phyloP scores from a whole-genome alignment of 2,113 vertebrate species.

The Ctenomys sociabilis region DNA sequence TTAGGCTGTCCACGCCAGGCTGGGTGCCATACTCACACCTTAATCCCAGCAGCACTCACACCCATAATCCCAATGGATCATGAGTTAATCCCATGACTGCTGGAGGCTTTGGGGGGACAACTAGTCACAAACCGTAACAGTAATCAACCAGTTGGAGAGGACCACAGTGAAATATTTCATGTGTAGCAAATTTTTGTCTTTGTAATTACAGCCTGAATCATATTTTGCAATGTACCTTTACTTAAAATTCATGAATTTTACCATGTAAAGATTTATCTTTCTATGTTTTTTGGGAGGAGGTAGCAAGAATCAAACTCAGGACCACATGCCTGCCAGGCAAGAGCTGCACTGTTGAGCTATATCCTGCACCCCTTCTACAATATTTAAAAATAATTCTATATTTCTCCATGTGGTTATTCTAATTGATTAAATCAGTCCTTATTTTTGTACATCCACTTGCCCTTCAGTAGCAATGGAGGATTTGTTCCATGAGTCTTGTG shows the following conservation, averaged over 20 bases:
- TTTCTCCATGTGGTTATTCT: not conserved
- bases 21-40: no score
- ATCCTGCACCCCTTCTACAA: not conserved
- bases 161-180: not conserved
- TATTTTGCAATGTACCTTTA: not conserved
- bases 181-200: not conserved
- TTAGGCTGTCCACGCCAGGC: no score
- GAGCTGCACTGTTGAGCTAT: no score
- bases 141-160: not conserved
- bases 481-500: not conserved
- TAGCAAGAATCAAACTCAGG: no score
- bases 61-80: no score
- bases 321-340: no score
- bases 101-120: no score
- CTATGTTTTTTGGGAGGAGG: not conserved
- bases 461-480: not conserved
- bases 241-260: not conserved
- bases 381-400: not conserved
- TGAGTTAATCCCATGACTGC: no score
- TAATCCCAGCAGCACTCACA: no score
- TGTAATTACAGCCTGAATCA: not conserved
- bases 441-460: not conserved
- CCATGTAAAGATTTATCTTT: not conserved
- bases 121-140: no score
- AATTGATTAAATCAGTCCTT: not conserved